These are phyloP conservation scores for Pseudomyrmex concolor DNA, from an alignment of 1,140 invertebrate species.

Conservation along the genomic window DNA sequence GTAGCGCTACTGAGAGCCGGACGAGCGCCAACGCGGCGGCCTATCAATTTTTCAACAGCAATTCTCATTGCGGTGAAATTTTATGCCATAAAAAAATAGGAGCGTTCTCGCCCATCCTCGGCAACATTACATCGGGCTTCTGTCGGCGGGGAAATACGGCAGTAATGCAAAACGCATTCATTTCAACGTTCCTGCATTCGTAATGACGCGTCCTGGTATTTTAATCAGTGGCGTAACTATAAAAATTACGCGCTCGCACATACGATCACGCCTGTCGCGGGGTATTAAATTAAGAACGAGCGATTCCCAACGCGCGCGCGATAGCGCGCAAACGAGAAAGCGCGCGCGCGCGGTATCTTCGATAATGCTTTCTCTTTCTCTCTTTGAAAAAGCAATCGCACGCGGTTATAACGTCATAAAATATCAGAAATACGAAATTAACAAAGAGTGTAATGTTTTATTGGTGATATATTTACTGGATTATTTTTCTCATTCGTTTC, in stretches of 20 bases:
- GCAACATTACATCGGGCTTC: constrained; percentile 64
- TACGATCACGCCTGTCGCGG: constrained; percentile 54
- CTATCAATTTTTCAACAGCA: constrained; percentile 79
- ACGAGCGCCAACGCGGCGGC: constrained; percentile 55
- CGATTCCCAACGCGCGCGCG: constrained; percentile 1
- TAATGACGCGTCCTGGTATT: constrained; percentile 70
- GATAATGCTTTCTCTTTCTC: constrained; percentile 26
- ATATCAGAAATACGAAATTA: constrained; percentile 22
- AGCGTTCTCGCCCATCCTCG: constrained; percentile 46
- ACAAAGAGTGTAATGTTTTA: neutral
- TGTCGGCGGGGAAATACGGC: constrained; percentile 43
- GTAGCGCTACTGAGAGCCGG: constrained; percentile 51
- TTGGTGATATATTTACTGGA: constrained; percentile 4
- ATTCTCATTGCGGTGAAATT: constrained; percentile 78
- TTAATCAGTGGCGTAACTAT: constrained; percentile 71
- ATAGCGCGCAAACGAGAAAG: neutral
- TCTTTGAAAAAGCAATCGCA: constrained; percentile 20
- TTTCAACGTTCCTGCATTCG: constrained; percentile 74
- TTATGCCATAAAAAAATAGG: constrained; percentile 76
- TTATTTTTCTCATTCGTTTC: constrained; percentile 42
- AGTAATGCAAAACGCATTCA: constrained; percentile 76
- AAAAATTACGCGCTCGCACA: constrained; percentile 62
- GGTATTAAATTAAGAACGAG: constrained; percentile 68
- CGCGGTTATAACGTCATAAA: constrained; percentile 6
- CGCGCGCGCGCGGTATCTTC: neutral